These are phyloP conservation scores for Alethe diademata DNA, from an alignment of 2,113 vertebrate genomes.

Conservation along the genomic window DNA sequence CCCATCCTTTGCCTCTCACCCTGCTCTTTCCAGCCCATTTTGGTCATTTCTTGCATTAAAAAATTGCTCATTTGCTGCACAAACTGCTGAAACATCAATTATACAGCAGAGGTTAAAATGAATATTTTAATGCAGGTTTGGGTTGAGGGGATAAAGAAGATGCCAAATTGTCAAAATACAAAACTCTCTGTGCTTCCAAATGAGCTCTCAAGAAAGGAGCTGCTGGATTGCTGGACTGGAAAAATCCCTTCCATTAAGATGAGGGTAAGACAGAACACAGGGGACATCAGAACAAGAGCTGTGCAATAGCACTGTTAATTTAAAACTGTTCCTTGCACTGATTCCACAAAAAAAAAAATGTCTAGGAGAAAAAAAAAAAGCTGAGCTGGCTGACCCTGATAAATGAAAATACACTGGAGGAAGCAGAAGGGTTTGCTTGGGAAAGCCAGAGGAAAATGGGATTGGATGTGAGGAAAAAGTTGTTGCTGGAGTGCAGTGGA, in stretches of 20 bases:
- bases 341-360: neutral
- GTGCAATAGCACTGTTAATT: neutral
- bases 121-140: neutral
- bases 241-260: neutral
- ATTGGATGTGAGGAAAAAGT: neutral
- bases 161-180: neutral
- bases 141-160: neutral
- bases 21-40: neutral
- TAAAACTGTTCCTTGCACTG: neutral
- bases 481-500: neutral
- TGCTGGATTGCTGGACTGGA: neutral
- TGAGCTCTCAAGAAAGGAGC: slow-evolving; percentile 11
- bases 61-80: neutral
- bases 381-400: neutral
- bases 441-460: slow-evolving; percentile 28
- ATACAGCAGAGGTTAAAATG: neutral
- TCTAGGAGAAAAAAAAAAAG: neutral
- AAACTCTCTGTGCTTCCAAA: neutral
- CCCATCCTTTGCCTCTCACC: neutral
- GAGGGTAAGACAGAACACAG: neutral
- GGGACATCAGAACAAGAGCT: neutral
- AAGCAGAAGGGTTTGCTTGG: neutral
- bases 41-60: neutral
- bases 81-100: slow-evolving; percentile 30
- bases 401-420: neutral